A percentile compares a stretch with the other conserved stretches of the same genome.
Evolutionary conservation across 1,140 invertebrate species (phyloP).

Genomic region (Octopus bimaculoides): DNA sequence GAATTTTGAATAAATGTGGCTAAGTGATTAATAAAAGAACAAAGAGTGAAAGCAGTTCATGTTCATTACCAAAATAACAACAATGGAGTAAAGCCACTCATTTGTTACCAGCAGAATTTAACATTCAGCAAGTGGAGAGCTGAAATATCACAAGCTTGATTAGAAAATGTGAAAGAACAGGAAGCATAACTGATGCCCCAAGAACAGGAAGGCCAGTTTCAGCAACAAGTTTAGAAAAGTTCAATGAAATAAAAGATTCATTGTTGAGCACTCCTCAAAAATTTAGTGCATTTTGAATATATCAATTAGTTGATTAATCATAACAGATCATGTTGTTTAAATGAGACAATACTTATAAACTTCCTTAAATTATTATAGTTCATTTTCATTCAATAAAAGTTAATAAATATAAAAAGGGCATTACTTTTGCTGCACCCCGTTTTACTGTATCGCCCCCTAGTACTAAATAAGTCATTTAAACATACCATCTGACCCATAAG

Average conservation of each 20-base stretch:
- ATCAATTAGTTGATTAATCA: too few species aligned
- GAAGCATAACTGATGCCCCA: constrained; percentile 9
- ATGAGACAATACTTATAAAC: too few species aligned
- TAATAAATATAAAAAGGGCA: too few species aligned
- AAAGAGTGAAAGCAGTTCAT: constrained; percentile 9
- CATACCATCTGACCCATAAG: too few species aligned
- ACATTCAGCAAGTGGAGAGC: constrained; percentile 2
- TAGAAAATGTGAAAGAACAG: constrained; percentile 10
- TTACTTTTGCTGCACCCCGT: too few species aligned
- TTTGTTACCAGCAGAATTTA: neutral
- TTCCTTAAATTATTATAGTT: too few species aligned
- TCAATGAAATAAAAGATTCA: constrained; percentile 7
- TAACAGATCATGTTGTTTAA: too few species aligned
- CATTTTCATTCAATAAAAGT: too few species aligned
- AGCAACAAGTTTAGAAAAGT: constrained; percentile 11
- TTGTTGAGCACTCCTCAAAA: constrained; percentile 3
- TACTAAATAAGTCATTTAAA: too few species aligned
- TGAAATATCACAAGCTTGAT: constrained; percentile 12
- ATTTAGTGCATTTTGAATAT: neutral
- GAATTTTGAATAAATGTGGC: neutral
- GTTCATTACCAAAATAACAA: neutral
- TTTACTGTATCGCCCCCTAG: too few species aligned
- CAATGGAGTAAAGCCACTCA: neutral
- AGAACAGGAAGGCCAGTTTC: constrained; percentile 10
- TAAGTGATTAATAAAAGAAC: neutral